phyloP scores from a whole-genome alignment of 2,888 invertebrate species.

The Celastrina argiolus region DNA sequence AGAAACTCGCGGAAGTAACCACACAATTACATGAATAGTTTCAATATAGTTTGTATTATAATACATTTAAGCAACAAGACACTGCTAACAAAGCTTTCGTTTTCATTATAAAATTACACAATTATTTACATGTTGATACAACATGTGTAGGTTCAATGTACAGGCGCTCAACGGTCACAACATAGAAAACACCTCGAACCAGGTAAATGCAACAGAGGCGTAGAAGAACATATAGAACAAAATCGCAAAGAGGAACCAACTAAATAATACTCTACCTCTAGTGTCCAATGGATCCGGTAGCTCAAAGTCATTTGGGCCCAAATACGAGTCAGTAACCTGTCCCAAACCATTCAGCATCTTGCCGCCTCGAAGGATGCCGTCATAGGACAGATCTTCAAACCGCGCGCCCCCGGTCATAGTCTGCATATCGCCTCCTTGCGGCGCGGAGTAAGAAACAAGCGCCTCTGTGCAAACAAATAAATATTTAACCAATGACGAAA shows the following conservation, averaged over 20 bases:
- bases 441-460: conserved; percentile 82
- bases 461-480: conserved; percentile 74
- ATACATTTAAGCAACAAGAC: no score
- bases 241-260: conserved; percentile 20
- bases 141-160: no score
- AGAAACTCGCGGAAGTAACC: no score
- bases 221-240: no score
- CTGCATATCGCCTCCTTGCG: conserved; percentile 80
- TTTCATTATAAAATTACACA: no score
- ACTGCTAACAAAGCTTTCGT: no score
- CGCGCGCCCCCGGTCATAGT: conserved; percentile 82
- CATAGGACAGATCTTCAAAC: conserved; percentile 88
- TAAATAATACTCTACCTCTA: conserved; percentile 59
- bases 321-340: conserved; percentile 87
- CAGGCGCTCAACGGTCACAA: no score
- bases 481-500: neutral
- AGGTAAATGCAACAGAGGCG: no score
- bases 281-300: conserved; percentile 77
- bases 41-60: no score
- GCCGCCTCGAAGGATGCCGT: conserved; percentile 79
- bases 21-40: no score
- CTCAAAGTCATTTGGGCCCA: conserved; percentile 82
- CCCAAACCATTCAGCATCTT: conserved; percentile 85
- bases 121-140: no score
- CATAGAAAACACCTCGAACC: no score